Conservation (phyloP, 2,797 vertebrate species). For the Cryptoblepharus egeriae region DNA sequence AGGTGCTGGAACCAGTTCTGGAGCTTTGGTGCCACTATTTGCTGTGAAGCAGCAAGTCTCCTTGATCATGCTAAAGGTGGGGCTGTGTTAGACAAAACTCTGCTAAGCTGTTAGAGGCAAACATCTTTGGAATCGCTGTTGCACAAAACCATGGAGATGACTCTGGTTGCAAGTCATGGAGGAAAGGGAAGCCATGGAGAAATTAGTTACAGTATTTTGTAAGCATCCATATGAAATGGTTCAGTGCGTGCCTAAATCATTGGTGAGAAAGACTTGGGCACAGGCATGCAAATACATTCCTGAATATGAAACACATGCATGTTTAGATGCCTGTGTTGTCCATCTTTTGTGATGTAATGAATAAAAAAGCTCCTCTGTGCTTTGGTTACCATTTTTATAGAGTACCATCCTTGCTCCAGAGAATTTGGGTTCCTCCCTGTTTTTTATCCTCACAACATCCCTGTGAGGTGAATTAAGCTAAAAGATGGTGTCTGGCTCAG, state of each 20-base stretch:
- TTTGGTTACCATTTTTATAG: too few species aligned
- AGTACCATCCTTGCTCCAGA: too few species aligned
- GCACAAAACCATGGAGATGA: background rate
- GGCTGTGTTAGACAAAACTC: background rate
- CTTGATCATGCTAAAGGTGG: background rate
- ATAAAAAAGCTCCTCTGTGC: too few species aligned
- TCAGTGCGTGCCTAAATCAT: background rate
- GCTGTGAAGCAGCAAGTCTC: background rate
- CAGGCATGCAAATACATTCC: background rate
- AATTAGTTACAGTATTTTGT: too few species aligned
- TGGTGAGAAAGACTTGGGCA: background rate
- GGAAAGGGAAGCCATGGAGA: too few species aligned
- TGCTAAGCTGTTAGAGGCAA: background rate
- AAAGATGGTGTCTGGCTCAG: too few species aligned
- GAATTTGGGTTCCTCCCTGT: too few species aligned
- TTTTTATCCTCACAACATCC: too few species aligned
- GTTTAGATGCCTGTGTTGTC: too few species aligned
- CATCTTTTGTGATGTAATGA: too few species aligned
- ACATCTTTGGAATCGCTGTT: background rate
- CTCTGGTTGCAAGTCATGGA: background rate
- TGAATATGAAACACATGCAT: background rate
- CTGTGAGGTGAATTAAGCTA: too few species aligned
- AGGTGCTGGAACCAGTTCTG: background rate
- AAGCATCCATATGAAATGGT: background rate
- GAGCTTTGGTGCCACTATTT: background rate